These are phyloP conservation scores for Eremophila alpestris DNA, from an alignment of 2,797 vertebrate genomes.

Conservation along the genomic window DNA sequence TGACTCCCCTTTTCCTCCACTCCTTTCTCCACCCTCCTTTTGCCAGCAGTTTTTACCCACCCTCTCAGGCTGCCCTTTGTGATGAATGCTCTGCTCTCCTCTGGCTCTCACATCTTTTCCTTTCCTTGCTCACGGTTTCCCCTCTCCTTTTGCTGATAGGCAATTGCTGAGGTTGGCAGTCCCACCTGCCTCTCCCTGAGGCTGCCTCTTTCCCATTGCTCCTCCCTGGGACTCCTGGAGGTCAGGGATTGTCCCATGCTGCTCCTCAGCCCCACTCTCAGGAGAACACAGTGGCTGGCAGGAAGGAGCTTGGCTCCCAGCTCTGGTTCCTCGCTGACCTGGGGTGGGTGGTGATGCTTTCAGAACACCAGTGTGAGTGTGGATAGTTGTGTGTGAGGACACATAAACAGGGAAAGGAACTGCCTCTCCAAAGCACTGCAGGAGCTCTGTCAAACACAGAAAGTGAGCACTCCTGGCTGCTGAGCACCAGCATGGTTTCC, in stretches of 20 bases:
- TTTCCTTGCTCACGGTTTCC: neutral
- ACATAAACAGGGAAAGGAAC: neutral
- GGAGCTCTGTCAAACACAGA: neutral
- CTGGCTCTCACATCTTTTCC: neutral
- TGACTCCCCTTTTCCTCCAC: neutral
- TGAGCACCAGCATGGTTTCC: neutral
- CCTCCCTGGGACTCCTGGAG: neutral
- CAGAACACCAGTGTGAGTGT: neutral
- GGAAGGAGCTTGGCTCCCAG: neutral
- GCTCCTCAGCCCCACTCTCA: neutral
- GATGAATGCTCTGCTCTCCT: neutral
- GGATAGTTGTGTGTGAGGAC: neutral
- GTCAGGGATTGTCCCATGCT: neutral
- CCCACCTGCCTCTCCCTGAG: neutral
- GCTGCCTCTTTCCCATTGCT: neutral
- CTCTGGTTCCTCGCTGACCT: neutral
- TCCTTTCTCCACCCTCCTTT: neutral
- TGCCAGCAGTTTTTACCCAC: neutral
- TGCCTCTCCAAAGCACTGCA: neutral
- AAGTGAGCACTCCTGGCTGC: neutral
- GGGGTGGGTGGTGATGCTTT: slow-evolving; percentile 42
- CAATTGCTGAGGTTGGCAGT: neutral
- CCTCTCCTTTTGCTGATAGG: neutral
- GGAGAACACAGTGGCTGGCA: neutral
- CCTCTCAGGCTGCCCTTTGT: neutral